phyloP scores from a whole-genome alignment of 2,888 invertebrate species.

The Strigamia transsilvanica region DNA sequence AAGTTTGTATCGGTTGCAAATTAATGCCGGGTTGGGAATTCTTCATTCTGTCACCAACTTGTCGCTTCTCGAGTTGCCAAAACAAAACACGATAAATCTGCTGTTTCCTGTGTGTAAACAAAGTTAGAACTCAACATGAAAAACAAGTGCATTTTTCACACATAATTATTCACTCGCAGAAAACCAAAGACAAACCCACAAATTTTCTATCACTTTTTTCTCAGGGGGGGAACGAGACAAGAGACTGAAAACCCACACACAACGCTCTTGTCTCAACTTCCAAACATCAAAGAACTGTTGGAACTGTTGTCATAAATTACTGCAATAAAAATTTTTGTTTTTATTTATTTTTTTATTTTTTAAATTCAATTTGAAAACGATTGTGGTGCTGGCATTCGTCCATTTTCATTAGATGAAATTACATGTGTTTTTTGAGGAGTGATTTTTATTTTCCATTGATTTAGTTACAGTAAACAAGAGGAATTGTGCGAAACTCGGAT shows the following conservation, averaged over 20 bases:
- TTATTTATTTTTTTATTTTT: no score
- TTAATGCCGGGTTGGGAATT: background rate
- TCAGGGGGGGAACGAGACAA: background rate
- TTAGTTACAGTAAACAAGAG: no score
- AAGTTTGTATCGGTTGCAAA: background rate
- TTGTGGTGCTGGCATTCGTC: no score
- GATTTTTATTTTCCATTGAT: no score
- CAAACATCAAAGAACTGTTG: no score
- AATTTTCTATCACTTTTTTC: background rate
- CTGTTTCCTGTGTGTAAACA: constrained; percentile 13
- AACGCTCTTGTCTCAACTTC: no score
- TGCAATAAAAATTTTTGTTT: no score
- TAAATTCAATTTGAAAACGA: no score
- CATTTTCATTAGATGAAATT: no score
- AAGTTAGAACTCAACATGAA: background rate
- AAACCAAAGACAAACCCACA: constrained; percentile 3
- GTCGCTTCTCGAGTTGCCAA: background rate
- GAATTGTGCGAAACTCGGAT: background rate
- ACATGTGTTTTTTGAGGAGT: no score
- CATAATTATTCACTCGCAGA: constrained; percentile 22
- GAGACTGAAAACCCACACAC: background rate
- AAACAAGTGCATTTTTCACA: constrained; percentile 38
- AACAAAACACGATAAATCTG: constrained; percentile 30
- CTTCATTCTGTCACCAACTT: background rate
- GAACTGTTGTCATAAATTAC: no score